Base-by-base conservation (phyloP, 2,888 invertebrate genomes). In the Spisula subtruncata region DNA sequence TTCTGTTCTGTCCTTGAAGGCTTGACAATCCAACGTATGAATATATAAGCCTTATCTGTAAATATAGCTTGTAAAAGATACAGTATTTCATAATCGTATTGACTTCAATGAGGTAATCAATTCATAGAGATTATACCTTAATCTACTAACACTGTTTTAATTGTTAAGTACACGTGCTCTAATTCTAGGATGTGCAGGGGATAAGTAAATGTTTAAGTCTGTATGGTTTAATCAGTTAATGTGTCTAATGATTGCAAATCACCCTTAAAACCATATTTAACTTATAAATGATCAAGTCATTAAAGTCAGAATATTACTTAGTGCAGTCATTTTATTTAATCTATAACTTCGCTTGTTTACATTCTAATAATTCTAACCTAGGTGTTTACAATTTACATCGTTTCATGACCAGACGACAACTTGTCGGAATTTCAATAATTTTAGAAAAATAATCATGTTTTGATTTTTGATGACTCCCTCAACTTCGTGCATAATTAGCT, bases 401-500 rank as follows among this genome's bases (percentile, higher is more conserved):
- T 25, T 66, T 25, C 60, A 8, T n/a, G 60, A 20, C 25, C 60
- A n/a, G 25, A 60, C 60, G 41, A 41, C 60, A 60, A 5, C 6
- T 10, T 66, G 60, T 25, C 60, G 51, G 51, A 51, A 51, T 60
- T 60, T 60, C 60, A 75, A 18, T 75, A 75, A 35, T 75, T 32
- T 75, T 35, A 29, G 18, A 35, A 32, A 75, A 75, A 18, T 75
- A 35, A 32, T 32, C 75, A 75, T 75, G 75, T 35, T 32, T 75
- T 75, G 35, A 75, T 75, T 32, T 20, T 32, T 5, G 35, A 35
- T 25, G 29, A 25, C 71, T 29, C 71, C 32, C 5, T 29, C 10
- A 29, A 71, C 25, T 75, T 75, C 75, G 75, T 75, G 75, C 35
- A 75, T 75, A 75, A 75, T 75, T 75, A 75, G 75, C 75, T 35